Conservation (phyloP, 2,113 vertebrate species). For the Takifugu bimaculatus region DNA sequence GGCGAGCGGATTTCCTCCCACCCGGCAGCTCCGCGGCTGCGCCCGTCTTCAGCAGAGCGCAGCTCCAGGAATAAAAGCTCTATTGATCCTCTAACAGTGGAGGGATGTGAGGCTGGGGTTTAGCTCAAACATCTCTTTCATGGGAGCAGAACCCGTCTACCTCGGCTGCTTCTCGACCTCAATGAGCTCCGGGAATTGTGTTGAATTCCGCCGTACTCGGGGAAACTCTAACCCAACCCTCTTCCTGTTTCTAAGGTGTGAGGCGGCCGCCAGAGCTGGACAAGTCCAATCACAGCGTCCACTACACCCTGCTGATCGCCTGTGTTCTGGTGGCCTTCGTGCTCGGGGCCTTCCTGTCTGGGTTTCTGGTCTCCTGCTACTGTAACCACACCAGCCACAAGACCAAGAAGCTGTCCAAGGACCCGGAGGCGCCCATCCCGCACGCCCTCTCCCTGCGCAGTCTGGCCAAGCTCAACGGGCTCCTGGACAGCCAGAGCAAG, state of each 20-base stretch:
- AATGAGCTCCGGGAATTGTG: conserved; percentile 37
- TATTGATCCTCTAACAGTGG: conserved; percentile 59
- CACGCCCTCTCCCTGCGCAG: conserved; percentile 85
- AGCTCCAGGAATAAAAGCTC: conserved; percentile 32
- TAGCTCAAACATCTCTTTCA: conserved; percentile 33
- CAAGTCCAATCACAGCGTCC: conserved; percentile 77
- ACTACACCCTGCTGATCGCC: conserved; percentile 82
- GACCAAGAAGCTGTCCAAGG: conserved; percentile 76
- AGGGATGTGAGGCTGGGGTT: conserved; percentile 26
- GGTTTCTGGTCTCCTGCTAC: conserved; percentile 86
- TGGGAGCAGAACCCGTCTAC: conserved; percentile 53
- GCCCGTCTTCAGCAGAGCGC: conserved; percentile 21
- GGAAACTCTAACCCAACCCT: conserved; percentile 22
- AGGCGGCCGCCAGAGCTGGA: conserved; percentile 74
- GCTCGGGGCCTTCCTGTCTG: conserved; percentile 84
- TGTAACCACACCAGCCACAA: conserved; percentile 81
- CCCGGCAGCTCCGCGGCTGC: conserved; percentile 42
- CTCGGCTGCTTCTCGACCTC: conserved; percentile 59
- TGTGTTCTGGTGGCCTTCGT: conserved; percentile 84
- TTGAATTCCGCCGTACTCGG: conserved; percentile 3
- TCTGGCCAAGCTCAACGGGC: conserved; percentile 83
- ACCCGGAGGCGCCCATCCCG: conserved; percentile 80
- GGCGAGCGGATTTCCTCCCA: conserved; percentile 54
- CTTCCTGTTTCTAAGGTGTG: conserved; percentile 70
- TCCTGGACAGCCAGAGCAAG: conserved; percentile 78